Conservation (phyloP, 2,797 vertebrate species). For the Sardinella longiceps region DNA sequence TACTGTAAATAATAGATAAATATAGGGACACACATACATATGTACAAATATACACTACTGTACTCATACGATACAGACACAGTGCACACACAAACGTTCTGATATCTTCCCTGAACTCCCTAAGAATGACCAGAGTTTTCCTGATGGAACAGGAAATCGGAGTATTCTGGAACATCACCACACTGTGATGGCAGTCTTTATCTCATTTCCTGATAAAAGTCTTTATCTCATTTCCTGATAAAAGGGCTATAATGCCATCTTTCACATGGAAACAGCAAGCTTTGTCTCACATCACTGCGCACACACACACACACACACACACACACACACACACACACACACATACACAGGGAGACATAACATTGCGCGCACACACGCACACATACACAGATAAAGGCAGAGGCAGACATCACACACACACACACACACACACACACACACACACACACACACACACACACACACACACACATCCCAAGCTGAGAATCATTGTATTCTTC, state of each 20-base stretch:
- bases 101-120: background rate
- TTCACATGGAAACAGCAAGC: background rate
- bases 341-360: background rate
- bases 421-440: background rate
- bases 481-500: background rate
- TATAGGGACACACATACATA: too few relatives aligned
- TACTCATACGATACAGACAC: background rate
- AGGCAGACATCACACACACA: too few relatives aligned
- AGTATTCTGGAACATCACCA: background rate
- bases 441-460: background rate
- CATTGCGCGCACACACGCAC: background rate
- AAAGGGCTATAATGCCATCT: background rate
- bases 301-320: background rate
- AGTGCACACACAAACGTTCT: too few relatives aligned
- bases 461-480: background rate
- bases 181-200: background rate
- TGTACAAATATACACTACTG: background rate
- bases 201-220: background rate
- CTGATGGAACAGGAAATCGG: background rate
- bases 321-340: background rate
- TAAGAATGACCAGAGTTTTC: background rate
- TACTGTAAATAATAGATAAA: too few relatives aligned
- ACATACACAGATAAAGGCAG: background rate
- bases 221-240: conserved; percentile 4
- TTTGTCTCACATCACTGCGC: background rate